Base-by-base conservation (phyloP, 1,140 invertebrate species). In the Araneus ventricosus region DNA sequence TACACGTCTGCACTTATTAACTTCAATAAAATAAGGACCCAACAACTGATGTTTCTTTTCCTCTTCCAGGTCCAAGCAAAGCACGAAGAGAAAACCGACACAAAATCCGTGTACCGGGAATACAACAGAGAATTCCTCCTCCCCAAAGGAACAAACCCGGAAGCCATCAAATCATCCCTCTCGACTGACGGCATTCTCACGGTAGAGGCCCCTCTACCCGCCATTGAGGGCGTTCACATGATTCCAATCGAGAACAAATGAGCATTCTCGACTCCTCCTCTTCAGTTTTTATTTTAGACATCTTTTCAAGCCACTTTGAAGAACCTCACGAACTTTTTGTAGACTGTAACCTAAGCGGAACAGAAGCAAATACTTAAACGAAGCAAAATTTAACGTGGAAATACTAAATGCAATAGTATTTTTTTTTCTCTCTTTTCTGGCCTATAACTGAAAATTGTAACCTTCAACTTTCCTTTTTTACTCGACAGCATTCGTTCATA, bases 111-210 rank as follows among this genome's bases (percentile, higher is more conserved):
- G 4, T 99, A 98, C 96, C 97, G 98, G 95, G 98, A 99, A 95
- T 99, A 99, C 97, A 99, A 99, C 95, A 96, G 98, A 93, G 98
- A 99, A 96, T 99, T 99, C 96, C 96, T 99, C 95, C 96, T 99
- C 95, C 98, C 98, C 6, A 98, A 98, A 95, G 98, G 95, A 94
- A 98, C 98, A 52, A 98, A 99, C 96, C 98, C 98, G 0, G 98
- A 99, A 96, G 97, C 97, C 75, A 99, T 99, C 95, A 98, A 98
- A 95, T 98, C 98, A 3, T 98, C 97, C 14, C 96, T 99, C 94
- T 98, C 97, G 95, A 98, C 98, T 95, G 98, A 99, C 95, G 98
- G 98, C 67, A 98, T 99, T 14, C 96, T 99, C 22, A 99, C 98
- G 6, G 98, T 99, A 14, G 98, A 99, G 95, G 98, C 98, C n/a